phyloP scores from a whole-genome alignment of 2,797 vertebrate genomes.

The Sebastes trivittatus region DNA sequence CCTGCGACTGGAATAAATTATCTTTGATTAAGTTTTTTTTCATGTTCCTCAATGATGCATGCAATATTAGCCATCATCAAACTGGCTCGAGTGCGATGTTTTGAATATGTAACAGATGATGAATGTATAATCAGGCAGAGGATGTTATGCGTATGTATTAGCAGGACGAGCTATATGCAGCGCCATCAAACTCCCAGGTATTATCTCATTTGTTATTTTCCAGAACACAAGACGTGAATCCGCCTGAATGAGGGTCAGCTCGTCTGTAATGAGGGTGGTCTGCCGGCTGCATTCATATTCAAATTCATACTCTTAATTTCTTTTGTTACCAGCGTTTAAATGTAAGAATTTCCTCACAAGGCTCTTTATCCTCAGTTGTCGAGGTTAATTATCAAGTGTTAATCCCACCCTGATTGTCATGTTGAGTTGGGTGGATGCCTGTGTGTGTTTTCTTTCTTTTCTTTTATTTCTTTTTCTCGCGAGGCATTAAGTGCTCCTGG shows the following conservation, averaged over 20 bases:
- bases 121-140: constrained; percentile 69
- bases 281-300: constrained; percentile 56
- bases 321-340: constrained; percentile 56
- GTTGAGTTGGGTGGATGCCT: constrained; percentile 59
- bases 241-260: constrained; percentile 50
- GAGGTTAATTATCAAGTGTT: constrained; percentile 74
- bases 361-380: constrained; percentile 56
- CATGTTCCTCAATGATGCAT: constrained; percentile 57
- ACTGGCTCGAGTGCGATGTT: constrained; percentile 65
- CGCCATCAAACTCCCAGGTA: constrained; percentile 39
- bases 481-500: constrained; percentile 71
- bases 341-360: constrained; percentile 32
- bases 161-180: constrained; percentile 35
- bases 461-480: constrained; percentile 50
- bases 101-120: constrained; percentile 76
- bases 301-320: constrained; percentile 51
- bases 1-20: constrained; percentile 67
- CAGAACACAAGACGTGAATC: constrained; percentile 17
- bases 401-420: constrained; percentile 69
- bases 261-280: constrained; percentile 33
- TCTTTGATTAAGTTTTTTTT: constrained; percentile 61
- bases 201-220: constrained; percentile 51
- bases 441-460: constrained; percentile 44
- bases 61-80: constrained; percentile 69
- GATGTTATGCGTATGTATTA: constrained; percentile 55